Conservation (phyloP, 2,888 invertebrate genomes). For the Ophraella communa region DNA sequence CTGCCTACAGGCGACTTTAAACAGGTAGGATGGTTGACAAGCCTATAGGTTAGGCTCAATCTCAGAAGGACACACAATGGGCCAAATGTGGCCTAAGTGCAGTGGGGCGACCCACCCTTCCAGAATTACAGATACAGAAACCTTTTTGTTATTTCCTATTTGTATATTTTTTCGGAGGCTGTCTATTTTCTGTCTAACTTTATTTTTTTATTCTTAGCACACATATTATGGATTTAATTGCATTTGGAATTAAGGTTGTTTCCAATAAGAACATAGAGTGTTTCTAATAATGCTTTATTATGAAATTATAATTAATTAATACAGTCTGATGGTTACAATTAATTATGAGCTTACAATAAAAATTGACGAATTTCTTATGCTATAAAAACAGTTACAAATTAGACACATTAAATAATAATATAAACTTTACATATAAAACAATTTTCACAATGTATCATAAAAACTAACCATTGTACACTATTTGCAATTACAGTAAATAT, state of each 20-base stretch:
- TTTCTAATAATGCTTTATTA: slow-evolving; percentile 39
- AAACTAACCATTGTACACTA: slow-evolving; percentile 37
- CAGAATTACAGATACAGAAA: too few species aligned
- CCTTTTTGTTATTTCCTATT: too few species aligned
- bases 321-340: slow-evolving; percentile 51
- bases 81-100: too few species aligned
- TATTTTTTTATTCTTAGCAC: too few species aligned
- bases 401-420: slow-evolving; percentile 35
- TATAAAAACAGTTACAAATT: slow-evolving; percentile 35
- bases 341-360: slow-evolving; percentile 42
- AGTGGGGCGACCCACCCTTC: too few species aligned
- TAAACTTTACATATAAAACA: slow-evolving; percentile 38
- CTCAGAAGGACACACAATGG: too few species aligned
- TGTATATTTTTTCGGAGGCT: too few species aligned
- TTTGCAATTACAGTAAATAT: slow-evolving; percentile 35
- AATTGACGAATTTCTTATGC: slow-evolving; percentile 42
- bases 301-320: slow-evolving; percentile 48
- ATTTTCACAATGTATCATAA: slow-evolving; percentile 26
- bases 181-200: too few species aligned
- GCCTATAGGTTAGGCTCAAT: too few species aligned
- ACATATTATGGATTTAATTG: too few species aligned
- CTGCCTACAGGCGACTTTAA: too few species aligned
- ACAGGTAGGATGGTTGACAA: too few species aligned
- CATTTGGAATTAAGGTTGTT: not conserved
- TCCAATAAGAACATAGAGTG: not conserved